Conservation (phyloP, 1,140 invertebrate genomes). For the Tetramorium simillimum region DNA sequence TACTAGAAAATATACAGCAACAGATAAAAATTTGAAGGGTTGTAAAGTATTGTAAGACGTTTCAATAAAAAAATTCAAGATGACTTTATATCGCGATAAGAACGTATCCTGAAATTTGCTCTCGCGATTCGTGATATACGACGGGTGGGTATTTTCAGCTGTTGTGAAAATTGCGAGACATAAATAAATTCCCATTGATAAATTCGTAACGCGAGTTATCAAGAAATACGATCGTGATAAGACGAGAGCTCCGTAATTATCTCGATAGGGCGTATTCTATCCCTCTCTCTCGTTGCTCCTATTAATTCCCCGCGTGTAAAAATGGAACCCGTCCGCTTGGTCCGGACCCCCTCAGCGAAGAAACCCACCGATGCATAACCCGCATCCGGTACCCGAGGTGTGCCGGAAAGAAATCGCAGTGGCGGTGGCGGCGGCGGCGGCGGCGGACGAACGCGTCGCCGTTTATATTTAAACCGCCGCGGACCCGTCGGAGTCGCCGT, state of each 20-base stretch:
- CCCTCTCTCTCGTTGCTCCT: neutral
- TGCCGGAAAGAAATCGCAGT: slow-evolving; percentile 46
- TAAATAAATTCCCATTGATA: neutral
- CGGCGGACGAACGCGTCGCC: neutral
- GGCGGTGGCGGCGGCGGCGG: neutral
- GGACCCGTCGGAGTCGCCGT: slow-evolving; percentile 70
- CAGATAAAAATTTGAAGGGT: neutral
- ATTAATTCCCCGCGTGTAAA: slow-evolving; percentile 39
- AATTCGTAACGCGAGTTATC: slow-evolving; percentile 11
- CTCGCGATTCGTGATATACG: neutral
- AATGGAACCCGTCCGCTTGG: slow-evolving; percentile 20
- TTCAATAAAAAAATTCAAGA: neutral
- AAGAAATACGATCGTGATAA: slow-evolving; percentile 25
- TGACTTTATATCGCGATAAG: neutral
- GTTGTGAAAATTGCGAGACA: neutral
- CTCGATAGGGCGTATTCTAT: neutral
- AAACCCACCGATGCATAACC: slow-evolving; percentile 37
- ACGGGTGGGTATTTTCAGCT: neutral
- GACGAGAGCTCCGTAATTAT: slow-evolving; percentile 10
- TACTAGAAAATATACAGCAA: neutral
- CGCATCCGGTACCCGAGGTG: slow-evolving; percentile 58
- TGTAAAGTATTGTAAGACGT: neutral
- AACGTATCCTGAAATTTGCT: neutral
- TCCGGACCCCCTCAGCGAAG: slow-evolving; percentile 32
- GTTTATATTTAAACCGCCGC: slow-evolving; percentile 78